Evolutionary conservation across 2,113 vertebrate genomes (phyloP).

Genomic region (Enhydra lutris): DNA sequence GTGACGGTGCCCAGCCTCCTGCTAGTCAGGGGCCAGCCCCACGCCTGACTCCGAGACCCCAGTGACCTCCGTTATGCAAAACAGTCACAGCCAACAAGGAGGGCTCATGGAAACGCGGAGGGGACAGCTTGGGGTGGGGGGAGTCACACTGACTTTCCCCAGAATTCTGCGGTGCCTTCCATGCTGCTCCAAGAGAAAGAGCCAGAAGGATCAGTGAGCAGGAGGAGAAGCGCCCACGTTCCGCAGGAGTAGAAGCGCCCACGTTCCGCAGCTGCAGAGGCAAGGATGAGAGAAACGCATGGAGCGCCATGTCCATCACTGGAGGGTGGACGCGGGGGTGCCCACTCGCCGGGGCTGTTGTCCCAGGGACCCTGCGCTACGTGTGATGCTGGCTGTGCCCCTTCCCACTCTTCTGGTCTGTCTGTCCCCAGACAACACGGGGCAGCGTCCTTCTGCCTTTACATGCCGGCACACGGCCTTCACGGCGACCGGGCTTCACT

Average conservation of each 20-base stretch:
- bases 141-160: neutral
- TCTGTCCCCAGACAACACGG: neutral
- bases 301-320: accelerated
- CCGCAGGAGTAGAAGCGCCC: neutral
- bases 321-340: accelerated
- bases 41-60: neutral
- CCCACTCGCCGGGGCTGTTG: accelerated
- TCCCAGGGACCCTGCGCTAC: accelerated
- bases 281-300: neutral
- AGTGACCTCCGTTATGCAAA: neutral
- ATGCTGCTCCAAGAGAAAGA: neutral
- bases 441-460: accelerated
- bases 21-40: neutral
- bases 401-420: neutral
- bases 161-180: neutral
- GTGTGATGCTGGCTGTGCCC: accelerated
- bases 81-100: accelerated
- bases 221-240: neutral
- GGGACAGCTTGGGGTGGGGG: accelerated
- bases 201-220: neutral
- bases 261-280: accelerated
- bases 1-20: accelerated
- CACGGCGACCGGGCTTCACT: accelerated
- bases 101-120: neutral
- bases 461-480: accelerated